Evolutionary conservation across 2,888 invertebrate species (phyloP), one percentile per base, ranked within the genome.

Genomic region (Drosophila differens): DNA sequence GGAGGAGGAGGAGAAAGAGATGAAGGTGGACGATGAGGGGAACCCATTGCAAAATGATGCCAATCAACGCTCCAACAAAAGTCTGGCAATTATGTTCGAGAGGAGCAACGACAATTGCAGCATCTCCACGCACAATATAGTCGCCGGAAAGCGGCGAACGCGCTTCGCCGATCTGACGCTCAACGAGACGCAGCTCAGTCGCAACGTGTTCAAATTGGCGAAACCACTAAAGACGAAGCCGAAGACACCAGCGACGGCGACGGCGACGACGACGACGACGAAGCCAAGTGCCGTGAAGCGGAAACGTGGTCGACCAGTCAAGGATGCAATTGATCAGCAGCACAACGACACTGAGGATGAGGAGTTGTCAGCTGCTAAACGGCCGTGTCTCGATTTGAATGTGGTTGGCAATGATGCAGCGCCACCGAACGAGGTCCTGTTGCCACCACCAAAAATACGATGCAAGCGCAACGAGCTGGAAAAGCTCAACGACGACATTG

Each of bases 401-500:
- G 10, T 47, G 35, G 9, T 37, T 37, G 25, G 6, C 22, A 35
- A 16, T 14, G 16, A 25, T 35, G 6, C 33, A 16, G 14, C 35
- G 3, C 19, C 14, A 30, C 10, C 35, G 6, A 12, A 10, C 12
- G 47, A 35, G 1, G 7, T 3, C 6, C 19, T 25, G 14, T 37
- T 41, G 19, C 53, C 57, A 2, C 60, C 54, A n/a, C 88, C 79
- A 7, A 53, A 95, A 95, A 71, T 68, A 73, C 12, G 47, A 14
- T 44, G 22, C 25, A 51, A 57, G 19, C 89, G 90, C 6, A 91
- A 76, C 69, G 95, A 95, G 74, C 83, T 96, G 39, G 95, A 96
- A 72, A 94, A 94, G 82, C 91, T 96, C 0, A 95, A 95, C 77
- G 95, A 95, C 51, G 95, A 96, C 78, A 95, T 96, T 59, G 94